Conservation (phyloP, 2,797 vertebrate genomes). For the Characodon lateralis region DNA sequence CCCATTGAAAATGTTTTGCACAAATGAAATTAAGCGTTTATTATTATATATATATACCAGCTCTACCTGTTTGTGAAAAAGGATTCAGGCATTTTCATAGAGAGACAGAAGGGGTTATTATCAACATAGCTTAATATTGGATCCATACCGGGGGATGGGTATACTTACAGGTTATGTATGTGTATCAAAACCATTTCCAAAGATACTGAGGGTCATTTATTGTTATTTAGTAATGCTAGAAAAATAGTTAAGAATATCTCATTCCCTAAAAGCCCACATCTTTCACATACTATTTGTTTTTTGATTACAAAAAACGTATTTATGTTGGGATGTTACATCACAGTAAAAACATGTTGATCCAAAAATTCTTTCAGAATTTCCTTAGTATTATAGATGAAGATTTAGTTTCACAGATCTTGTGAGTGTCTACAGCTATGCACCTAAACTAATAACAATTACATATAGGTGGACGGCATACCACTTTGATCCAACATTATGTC, state of each 20-base stretch:
- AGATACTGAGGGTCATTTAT: conserved; percentile 34
- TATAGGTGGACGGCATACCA: conserved; percentile 18
- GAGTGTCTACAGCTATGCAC: background rate
- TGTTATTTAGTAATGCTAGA: conserved; percentile 26
- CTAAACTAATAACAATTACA: background rate
- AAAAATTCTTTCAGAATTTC: background rate
- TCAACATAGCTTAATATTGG: conserved; percentile 51
- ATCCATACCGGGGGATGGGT: conserved; percentile 16
- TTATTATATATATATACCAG: background rate
- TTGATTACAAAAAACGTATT: conserved; percentile 38
- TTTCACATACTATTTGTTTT: conserved; percentile 34
- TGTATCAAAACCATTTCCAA: conserved; percentile 62
- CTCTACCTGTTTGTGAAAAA: conserved; percentile 57
- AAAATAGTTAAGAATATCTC: background rate
- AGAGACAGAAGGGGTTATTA: conserved; percentile 73
- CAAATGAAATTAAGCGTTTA: background rate
- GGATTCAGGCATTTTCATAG: conserved; percentile 64
- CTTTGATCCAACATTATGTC: conserved; percentile 14
- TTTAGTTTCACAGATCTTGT: background rate
- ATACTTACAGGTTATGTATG: conserved; percentile 28
- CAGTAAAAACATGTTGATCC: conserved; percentile 33
- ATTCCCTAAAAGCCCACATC: background rate
- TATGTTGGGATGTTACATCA: conserved; percentile 59
- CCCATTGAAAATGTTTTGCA: background rate
- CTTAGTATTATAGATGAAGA: background rate